Evolutionary conservation across 2,797 vertebrate genomes (phyloP).

Genomic region (Coreius guichenoti): DNA sequence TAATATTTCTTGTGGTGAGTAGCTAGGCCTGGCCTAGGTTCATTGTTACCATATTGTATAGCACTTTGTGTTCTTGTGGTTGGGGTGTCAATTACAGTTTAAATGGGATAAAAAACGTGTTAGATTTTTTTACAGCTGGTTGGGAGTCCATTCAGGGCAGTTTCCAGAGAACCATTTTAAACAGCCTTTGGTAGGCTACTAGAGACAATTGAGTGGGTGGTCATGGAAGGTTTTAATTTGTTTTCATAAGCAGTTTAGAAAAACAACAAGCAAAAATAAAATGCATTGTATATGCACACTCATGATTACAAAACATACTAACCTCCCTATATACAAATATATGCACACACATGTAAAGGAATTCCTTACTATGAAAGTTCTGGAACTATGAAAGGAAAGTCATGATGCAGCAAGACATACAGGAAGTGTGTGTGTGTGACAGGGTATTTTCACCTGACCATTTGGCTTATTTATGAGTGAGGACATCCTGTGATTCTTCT

Average conservation of each 20-base stretch:
- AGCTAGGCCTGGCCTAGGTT: background rate
- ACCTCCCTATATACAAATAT: background rate
- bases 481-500: slow-evolving; percentile 79
- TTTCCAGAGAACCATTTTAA: slow-evolving; percentile 8
- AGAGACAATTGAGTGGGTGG: background rate
- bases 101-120: background rate
- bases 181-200: background rate
- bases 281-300: background rate
- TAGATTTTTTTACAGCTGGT: slow-evolving; percentile 9
- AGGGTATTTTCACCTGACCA: slow-evolving; percentile 54
- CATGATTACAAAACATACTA: background rate
- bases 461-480: slow-evolving; percentile 67
- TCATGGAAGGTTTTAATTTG: background rate
- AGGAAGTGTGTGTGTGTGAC: slow-evolving; percentile 59
- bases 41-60: slow-evolving; percentile 4
- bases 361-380: slow-evolving; percentile 29
- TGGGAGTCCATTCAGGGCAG: background rate
- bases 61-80: slow-evolving; percentile 7
- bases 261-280: background rate
- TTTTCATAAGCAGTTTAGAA: background rate
- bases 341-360: background rate
- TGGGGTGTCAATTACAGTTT: slow-evolving; percentile 6
- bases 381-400: slow-evolving; percentile 51
- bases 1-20: background rate
- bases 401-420: slow-evolving; percentile 58